Conservation (phyloP, 1,140 invertebrate species). For the Drosophila cardini region DNA sequence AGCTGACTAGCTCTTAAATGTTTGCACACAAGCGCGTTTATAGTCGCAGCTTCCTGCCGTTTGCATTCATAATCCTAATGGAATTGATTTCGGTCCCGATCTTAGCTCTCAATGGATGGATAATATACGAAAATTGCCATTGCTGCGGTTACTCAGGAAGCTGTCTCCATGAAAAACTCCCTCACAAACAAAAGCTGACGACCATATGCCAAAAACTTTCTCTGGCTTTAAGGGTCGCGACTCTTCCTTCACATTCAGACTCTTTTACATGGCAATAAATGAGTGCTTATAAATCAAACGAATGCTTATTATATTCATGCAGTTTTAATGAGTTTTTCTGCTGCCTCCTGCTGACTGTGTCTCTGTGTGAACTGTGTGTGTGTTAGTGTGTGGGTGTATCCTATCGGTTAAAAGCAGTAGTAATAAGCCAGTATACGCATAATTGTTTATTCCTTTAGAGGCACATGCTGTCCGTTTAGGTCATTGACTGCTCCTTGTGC, state of each 20-base stretch:
- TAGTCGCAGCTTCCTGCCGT: slow-evolving; percentile 72
- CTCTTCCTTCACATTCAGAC: slow-evolving; percentile 13
- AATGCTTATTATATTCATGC: slow-evolving; percentile 80
- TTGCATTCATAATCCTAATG: slow-evolving; percentile 83
- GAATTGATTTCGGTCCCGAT: slow-evolving; percentile 69
- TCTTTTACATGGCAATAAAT: slow-evolving; percentile 54
- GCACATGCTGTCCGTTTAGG: slow-evolving; percentile 45
- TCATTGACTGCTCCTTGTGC: slow-evolving; percentile 54
- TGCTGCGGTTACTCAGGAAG: slow-evolving; percentile 63
- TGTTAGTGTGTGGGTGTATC: slow-evolving; percentile 17
- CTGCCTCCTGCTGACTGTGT: slow-evolving; percentile 5
- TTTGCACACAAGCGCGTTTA: slow-evolving; percentile 83
- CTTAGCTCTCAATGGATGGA: slow-evolving; percentile 58
- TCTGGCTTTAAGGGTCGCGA: slow-evolving; percentile 22
- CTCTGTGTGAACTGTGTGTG: slow-evolving; percentile 28
- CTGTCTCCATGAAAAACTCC: slow-evolving; percentile 44
- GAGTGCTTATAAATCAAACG: slow-evolving; percentile 79
- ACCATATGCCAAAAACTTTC: slow-evolving; percentile 67
- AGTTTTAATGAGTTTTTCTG: slow-evolving; percentile 78
- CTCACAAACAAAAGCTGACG: slow-evolving; percentile 32
- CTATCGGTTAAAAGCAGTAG: slow-evolving; percentile 9
- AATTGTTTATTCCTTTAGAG: slow-evolving; percentile 73
- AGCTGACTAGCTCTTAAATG: slow-evolving; percentile 55
- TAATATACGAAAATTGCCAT: slow-evolving; percentile 71
- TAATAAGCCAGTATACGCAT: slow-evolving; percentile 67